Evolutionary conservation across 2,888 invertebrate species (phyloP).

Genomic region (Monoplex corrugatus): DNA sequence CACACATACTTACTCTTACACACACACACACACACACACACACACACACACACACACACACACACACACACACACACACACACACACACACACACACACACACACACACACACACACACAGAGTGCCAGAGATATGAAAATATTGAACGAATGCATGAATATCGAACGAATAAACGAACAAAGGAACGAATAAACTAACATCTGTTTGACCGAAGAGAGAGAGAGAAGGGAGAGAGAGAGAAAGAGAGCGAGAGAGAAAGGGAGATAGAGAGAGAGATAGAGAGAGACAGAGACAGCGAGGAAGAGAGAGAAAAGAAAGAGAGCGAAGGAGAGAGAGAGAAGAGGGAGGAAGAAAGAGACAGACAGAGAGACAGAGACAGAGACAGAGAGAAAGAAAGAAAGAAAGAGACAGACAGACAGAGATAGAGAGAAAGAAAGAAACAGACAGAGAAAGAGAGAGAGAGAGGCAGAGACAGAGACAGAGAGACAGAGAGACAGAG

Average conservation of each 20-base stretch:
- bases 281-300: no score
- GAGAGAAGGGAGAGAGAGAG: background rate
- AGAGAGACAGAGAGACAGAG: background rate
- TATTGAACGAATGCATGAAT: no score
- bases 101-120: background rate
- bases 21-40: no score
- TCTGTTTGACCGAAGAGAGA: background rate
- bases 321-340: slow-evolving; percentile 10
- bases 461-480: slow-evolving; percentile 21
- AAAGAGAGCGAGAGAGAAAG: no score
- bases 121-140: no score
- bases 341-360: background rate
- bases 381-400: slow-evolving; percentile 25
- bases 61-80: background rate
- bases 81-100: no score
- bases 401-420: background rate
- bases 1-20: no score
- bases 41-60: no score
- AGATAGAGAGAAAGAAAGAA: slow-evolving; percentile 34
- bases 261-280: no score
- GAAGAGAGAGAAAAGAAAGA: no score
- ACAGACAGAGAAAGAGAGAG: slow-evolving; percentile 34
- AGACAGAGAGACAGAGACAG: no score
- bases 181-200: background rate
- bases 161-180: background rate